These are phyloP conservation scores for Clavelina lepadiformis DNA, from an alignment of 23 tunicate genomes.

Conservation along the genomic window DNA sequence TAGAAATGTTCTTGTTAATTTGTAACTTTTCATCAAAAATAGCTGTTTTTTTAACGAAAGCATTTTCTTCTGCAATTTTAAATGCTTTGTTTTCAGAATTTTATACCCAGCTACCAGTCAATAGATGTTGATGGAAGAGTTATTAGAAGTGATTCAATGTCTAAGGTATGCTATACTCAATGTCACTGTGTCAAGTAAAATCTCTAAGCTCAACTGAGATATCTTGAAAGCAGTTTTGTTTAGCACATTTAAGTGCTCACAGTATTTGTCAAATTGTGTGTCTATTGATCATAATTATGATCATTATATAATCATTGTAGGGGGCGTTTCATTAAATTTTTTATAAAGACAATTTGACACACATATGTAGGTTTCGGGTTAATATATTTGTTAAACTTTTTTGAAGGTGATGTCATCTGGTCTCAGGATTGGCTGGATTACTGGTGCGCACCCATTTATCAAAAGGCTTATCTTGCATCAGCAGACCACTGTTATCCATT, in stretches of 20 bases:
- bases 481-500: slow-evolving; percentile 60
- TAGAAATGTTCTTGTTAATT: not conserved
- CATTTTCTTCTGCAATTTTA: not conserved
- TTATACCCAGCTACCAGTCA: slow-evolving; percentile 68
- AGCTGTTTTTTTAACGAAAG: not conserved
- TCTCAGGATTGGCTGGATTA: slow-evolving; percentile 88
- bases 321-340: no score
- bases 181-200: no score
- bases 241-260: no score
- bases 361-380: no score
- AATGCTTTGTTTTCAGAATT: slow-evolving; percentile 11
- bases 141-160: slow-evolving; percentile 84
- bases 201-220: no score
- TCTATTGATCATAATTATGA: no score
- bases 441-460: slow-evolving; percentile 77
- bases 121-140: slow-evolving; percentile 94
- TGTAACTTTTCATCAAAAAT: not conserved
- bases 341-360: no score
- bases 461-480: slow-evolving; percentile 63
- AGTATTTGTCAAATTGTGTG: no score
- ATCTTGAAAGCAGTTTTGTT: no score
- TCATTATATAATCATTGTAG: no score
- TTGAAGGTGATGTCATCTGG: slow-evolving; percentile 84
- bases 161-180: slow-evolving; percentile 76
- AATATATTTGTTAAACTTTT: no score